Conservation (phyloP, 1,140 invertebrate genomes). For the Dryas iulia region DNA sequence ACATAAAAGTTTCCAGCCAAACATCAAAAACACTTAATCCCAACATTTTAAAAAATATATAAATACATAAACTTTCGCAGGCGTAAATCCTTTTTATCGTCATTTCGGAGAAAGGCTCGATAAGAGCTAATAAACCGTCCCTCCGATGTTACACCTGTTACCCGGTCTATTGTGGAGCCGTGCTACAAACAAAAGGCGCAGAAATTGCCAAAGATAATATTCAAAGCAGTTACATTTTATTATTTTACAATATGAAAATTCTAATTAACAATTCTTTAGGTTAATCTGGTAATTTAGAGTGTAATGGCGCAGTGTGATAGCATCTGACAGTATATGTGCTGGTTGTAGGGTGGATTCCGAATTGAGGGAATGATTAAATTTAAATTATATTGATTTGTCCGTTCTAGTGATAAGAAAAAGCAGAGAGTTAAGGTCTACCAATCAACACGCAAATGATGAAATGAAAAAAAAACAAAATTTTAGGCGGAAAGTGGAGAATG, state of each 20-base stretch:
- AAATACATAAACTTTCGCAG: not conserved
- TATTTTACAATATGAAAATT: not conserved
- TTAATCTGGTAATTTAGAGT: not conserved
- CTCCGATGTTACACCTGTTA: not conserved
- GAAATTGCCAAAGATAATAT: constrained; percentile 2
- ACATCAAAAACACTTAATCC: not conserved
- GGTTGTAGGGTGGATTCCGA: no score
- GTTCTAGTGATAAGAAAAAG: no score
- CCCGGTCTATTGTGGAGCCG: not conserved
- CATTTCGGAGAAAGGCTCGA: constrained; percentile 1
- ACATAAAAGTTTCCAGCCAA: not conserved
- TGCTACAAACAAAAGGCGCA: not conserved
- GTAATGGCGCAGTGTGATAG: no score
- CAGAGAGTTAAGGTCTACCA: no score
- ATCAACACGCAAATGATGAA: no score
- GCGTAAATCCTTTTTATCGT: constrained; percentile 7
- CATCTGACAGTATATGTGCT: no score
- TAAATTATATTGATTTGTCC: no score
- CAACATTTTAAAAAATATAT: not conserved
- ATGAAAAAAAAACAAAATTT: no score
- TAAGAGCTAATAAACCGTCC: constrained; percentile 10
- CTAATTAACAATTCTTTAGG: not conserved
- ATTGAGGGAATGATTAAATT: no score
- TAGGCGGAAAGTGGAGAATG: no score
- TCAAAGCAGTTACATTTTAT: not conserved